Percentiles rank a stretch among this genome's conserved stretches.
Conservation (phyloP, 2,113 vertebrate species). For the Cyanoramphus novaezelandiae region DNA sequence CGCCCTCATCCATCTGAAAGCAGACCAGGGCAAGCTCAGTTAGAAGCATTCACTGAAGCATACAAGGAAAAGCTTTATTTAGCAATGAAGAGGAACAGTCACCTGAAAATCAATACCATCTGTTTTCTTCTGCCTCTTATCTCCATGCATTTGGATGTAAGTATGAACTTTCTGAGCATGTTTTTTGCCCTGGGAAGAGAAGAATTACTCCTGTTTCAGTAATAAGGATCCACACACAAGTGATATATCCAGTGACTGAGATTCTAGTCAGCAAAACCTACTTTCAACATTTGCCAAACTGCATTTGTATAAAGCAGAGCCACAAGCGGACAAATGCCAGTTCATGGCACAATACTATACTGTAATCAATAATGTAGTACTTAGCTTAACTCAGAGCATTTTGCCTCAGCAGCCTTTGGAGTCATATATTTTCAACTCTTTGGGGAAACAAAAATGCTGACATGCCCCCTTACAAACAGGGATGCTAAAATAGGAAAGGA, state of each 20-base stretch:
- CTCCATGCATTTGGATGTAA: constrained; percentile 72
- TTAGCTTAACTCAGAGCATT: neutral
- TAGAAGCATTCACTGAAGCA: neutral
- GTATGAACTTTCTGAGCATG: constrained; percentile 80
- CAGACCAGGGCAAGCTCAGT: neutral
- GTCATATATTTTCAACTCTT: neutral
- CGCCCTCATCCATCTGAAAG: constrained; percentile 65
- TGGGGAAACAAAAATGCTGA: neutral
- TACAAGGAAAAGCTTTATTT: neutral
- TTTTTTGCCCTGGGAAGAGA: constrained; percentile 81
- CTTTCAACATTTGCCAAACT: neutral
- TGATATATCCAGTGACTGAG: neutral
- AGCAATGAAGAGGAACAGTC: neutral
- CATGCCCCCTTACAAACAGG: neutral
- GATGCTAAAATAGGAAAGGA: neutral
- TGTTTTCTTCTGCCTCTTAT: constrained; percentile 14
- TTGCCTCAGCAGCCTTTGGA: neutral
- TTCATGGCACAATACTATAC: neutral
- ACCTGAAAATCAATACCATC: constrained; percentile 56
- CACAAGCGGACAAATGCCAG: neutral
- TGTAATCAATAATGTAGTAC: neutral
- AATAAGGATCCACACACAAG: neutral
- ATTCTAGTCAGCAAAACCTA: neutral
- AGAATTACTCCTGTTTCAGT: neutral
- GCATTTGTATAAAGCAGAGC: neutral